These are phyloP conservation scores for Nymphalis urticae DNA, from an alignment of 2,888 invertebrate genomes.

Conservation along the genomic window DNA sequence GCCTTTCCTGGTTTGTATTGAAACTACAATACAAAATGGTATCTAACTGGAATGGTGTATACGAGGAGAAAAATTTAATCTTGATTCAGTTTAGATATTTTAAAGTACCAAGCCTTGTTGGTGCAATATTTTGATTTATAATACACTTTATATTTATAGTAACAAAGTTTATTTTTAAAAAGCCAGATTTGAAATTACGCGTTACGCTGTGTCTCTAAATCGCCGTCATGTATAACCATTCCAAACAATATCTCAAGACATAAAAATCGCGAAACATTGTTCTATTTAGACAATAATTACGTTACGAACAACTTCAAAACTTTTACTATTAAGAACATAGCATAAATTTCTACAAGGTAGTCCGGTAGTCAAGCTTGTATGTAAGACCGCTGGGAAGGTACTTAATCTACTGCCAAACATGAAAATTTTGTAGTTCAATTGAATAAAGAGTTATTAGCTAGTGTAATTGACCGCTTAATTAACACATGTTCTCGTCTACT, in stretches of 20 bases:
- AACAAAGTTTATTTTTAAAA: slow-evolving; percentile 5
- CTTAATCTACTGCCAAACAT: too few species aligned
- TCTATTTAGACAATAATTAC: background rate
- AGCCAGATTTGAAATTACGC: background rate
- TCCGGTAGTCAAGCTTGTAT: too few species aligned
- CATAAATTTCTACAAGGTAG: too few species aligned
- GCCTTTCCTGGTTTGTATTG: slow-evolving; percentile 39
- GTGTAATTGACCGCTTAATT: too few species aligned
- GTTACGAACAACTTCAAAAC: background rate
- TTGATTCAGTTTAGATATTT: slow-evolving; percentile 33
- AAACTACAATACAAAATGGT: slow-evolving; percentile 36
- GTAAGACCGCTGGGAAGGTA: too few species aligned
- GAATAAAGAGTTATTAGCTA: too few species aligned
- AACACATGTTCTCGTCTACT: too few species aligned
- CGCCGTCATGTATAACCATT: background rate
- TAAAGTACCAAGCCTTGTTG: slow-evolving; percentile 1
- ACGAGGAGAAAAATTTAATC: slow-evolving; percentile 32
- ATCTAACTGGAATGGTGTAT: slow-evolving; percentile 19
- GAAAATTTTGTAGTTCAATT: too few species aligned
- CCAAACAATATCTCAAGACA: slow-evolving; percentile 2
- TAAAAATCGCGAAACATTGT: slow-evolving; percentile 2
- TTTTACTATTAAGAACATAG: background rate
- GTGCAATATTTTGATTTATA: background rate
- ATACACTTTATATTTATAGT: background rate
- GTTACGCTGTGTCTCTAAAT: background rate